These are phyloP conservation scores for Poecilobothrus nobilitatus DNA, from an alignment of 2,888 invertebrate species.

Conservation along the genomic window DNA sequence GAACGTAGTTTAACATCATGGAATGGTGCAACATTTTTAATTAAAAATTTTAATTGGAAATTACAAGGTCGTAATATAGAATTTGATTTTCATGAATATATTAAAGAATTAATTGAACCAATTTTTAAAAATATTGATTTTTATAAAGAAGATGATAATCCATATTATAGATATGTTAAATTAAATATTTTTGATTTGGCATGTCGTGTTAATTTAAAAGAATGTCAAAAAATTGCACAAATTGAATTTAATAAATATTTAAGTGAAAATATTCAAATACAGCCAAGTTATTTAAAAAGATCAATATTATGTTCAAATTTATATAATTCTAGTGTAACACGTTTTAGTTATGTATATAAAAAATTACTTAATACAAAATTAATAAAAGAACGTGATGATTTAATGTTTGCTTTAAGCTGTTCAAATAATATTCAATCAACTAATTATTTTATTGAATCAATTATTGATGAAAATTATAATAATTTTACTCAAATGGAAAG, in stretches of 20 bases:
- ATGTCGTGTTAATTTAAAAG: not conserved
- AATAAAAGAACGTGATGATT: constrained; percentile 7
- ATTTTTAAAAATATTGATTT: constrained; percentile 4
- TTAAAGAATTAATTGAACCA: constrained; percentile 2
- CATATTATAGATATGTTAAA: not conserved
- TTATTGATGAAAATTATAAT: not conserved
- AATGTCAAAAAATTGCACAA: not conserved
- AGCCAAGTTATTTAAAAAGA: constrained; percentile 4
- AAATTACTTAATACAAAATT: not conserved
- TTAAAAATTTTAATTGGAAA: constrained; percentile 9
- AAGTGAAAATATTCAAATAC: constrained; percentile 2
- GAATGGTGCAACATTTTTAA: constrained; percentile 48
- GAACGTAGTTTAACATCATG: constrained; percentile 64
- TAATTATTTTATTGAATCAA: not conserved
- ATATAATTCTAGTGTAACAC: not conserved
- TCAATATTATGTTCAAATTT: constrained; percentile 7
- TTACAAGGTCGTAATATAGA: not conserved
- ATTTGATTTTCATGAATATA: not conserved
- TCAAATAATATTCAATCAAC: not conserved
- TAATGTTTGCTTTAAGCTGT: constrained; percentile 10
- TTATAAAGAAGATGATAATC: not conserved
- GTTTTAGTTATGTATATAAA: not conserved
- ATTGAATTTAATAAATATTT: not conserved
- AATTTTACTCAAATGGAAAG: not conserved
- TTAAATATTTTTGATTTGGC: constrained; percentile 5